A percentile compares a stretch with the other conserved stretches of the same genome.
Evolutionary conservation across 2,113 vertebrate species (phyloP).

Genomic region (Sporophila hypoxantha): DNA sequence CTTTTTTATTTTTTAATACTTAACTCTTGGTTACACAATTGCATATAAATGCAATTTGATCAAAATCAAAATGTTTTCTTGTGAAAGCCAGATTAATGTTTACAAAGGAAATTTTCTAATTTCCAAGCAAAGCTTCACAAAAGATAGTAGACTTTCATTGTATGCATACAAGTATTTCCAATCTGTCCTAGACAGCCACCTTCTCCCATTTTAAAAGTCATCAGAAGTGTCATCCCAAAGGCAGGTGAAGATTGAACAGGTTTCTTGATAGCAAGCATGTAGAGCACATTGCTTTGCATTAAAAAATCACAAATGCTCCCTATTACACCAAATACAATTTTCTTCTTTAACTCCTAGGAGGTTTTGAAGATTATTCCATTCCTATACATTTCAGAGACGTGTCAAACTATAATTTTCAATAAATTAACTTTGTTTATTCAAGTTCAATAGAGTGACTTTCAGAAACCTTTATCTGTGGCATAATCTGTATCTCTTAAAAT

Average conservation of each 20-base stretch:
- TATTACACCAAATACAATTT: constrained; percentile 19
- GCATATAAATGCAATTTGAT: not conserved
- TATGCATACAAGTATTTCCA: not conserved
- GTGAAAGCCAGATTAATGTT: not conserved
- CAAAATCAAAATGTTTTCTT: not conserved
- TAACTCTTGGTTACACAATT: not conserved
- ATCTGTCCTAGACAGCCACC: accelerated
- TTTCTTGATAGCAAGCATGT: not conserved
- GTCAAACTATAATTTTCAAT: not conserved
- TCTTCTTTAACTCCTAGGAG: not conserved
- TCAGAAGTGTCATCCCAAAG: not conserved
- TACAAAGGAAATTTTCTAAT: not conserved
- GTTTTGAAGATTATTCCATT: not conserved
- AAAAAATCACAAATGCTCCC: not conserved
- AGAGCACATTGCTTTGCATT: not conserved
- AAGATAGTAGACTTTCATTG: not conserved
- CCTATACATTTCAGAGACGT: not conserved
- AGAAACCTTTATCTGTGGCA: not conserved
- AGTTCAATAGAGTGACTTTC: not conserved
- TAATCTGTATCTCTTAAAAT: not conserved
- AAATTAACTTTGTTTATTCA: not conserved
- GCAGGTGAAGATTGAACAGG: not conserved
- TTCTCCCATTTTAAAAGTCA: constrained; percentile 1
- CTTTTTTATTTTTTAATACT: not conserved
- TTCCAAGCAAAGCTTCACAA: not conserved